Base-by-base conservation (phyloP, 2,888 invertebrate genomes). In the Acanthoscelides obtectus region DNA sequence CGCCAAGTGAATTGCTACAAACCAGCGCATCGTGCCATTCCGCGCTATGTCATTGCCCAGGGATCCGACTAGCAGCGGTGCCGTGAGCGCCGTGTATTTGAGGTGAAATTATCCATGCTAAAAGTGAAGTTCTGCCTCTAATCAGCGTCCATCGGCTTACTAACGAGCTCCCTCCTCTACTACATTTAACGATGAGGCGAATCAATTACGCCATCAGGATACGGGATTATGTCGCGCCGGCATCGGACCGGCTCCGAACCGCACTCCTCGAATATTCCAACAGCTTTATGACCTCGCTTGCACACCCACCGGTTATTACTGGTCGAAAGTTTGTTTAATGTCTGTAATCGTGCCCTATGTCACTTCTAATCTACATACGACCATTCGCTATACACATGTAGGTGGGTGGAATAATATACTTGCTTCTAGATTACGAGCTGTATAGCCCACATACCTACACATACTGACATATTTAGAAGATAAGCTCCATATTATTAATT, bases 141-240 rank as follows among this genome's bases (percentile, higher is more conserved):
- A 76, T 76, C 76, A 76, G 72, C 74, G 76, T 75, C 75, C 75
- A 73, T 74, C 74, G 70, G 74, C 73, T 75, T 68, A 75, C 76
- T 76, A 76, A 76, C 76, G 76, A 76, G 76, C 75, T 74, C 71
- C 71, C 45, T 45, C 73, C 76, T 75, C 74, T 72, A 73, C 76
- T 75, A 74, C 74, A 75, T 76, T 45, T 45, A 45, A 77, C 77
- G 75, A 77, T 72, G 77, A 74, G 74, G 77, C 72, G 71, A 76
- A 77, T 77, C 76, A 76, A 77, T 76, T 77, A 77, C 77, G 74
- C 75, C 74, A 77, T 77, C 75, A 75, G 75, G 72, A 77, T 77
- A 45, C 72, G 72, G 77, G 77, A 77, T 77, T 75, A 77, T 77
- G 72, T 75, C 75, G 72, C 77, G 45, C 45, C 45, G 45, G 45